These are phyloP conservation scores for Sesamia nonagrioides DNA, from an alignment of 1,140 invertebrate genomes.

Conservation along the genomic window DNA sequence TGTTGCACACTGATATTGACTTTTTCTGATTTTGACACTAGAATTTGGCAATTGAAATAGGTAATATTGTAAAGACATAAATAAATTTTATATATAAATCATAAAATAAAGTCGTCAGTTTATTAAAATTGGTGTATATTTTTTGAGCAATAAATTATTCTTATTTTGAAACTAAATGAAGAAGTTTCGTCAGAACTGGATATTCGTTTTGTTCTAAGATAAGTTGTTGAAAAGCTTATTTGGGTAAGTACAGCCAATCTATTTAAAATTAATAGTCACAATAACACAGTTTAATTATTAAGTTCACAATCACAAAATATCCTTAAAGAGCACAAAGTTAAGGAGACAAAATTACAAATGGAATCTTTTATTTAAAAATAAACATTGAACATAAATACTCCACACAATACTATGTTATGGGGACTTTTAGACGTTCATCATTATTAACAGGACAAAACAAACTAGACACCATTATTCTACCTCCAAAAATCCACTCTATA, in stretches of 20 bases:
- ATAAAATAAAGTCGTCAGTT: too few species aligned
- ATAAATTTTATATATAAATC: too few species aligned
- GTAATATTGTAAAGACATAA: too few species aligned
- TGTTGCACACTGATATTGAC: too few species aligned
- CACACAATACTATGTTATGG: conserved; percentile 24
- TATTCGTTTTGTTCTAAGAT: not conserved
- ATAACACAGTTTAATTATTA: conserved; percentile 6
- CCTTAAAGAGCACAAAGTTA: conserved; percentile 16
- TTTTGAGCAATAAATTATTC: too few species aligned
- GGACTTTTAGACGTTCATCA: conserved; percentile 6
- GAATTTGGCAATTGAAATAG: too few species aligned
- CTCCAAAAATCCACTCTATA: conserved; percentile 51
- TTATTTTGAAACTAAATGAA: not conserved
- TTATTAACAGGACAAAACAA: conserved; percentile 35
- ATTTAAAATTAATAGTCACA: conserved; percentile 1
- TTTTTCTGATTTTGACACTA: too few species aligned
- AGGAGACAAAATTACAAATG: conserved; percentile 28
- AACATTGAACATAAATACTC: conserved; percentile 23
- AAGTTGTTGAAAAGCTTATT: conserved; percentile 1
- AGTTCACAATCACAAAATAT: conserved; percentile 10
- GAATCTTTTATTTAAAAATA: not conserved
- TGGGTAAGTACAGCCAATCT: not conserved
- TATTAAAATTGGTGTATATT: too few species aligned
- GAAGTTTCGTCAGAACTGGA: not conserved
- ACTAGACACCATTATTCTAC: conserved; percentile 17